Evolutionary conservation across 2,113 vertebrate species (phyloP), one percentile per base, ranked within the genome.

Genomic region (Antigone vipio): DNA sequence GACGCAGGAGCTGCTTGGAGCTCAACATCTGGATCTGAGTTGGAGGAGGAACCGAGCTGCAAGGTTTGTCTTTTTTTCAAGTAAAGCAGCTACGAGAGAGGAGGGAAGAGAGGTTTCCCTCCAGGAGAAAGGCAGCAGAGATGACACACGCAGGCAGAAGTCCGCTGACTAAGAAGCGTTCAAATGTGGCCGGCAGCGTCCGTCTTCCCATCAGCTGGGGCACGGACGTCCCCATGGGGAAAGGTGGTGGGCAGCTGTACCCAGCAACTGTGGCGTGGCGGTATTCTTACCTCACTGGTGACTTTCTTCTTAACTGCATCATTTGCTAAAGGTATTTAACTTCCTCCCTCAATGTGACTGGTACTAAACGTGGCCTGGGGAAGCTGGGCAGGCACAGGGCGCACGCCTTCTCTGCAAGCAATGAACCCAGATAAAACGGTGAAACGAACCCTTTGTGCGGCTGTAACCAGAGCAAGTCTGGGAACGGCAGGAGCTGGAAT

Each of bases 291-390:
- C 38, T 5, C 52, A 12, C 1, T 3, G 13, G 12, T 23, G 67
- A 30, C 72, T 72, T 58, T 3, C 15, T 14, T 74, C 42, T 40
- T 27, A 26, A 23, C 71, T 52, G 18, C 5, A 1, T 2, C 5
- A 42, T 17, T 15, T 42, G 44, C 56, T 49, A 10, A 14, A 32
- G 0, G 53, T 5, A 19, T 8, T 67, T 8, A 22, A 20, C 11
- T 10, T 38, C 47, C 24, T 26, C 50, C 24, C 69, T 15, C 24
- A 17, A 15, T 2, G 1, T 8, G 40, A 3, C 1, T 1, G 15
- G 76, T 34, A 3, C 2, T 0, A 8, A 18, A 5, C 0, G 0
- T 5, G 42, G 29, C 0, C 18, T 1, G 0, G 74, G 72, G 56
- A 19, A 56, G 75, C 34, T 8, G 40, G 53, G 53, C n/a, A 34